Evolutionary conservation across 2,888 invertebrate species (phyloP), one percentile per base, ranked within the genome.

Genomic region (Melanotus villosus): DNA sequence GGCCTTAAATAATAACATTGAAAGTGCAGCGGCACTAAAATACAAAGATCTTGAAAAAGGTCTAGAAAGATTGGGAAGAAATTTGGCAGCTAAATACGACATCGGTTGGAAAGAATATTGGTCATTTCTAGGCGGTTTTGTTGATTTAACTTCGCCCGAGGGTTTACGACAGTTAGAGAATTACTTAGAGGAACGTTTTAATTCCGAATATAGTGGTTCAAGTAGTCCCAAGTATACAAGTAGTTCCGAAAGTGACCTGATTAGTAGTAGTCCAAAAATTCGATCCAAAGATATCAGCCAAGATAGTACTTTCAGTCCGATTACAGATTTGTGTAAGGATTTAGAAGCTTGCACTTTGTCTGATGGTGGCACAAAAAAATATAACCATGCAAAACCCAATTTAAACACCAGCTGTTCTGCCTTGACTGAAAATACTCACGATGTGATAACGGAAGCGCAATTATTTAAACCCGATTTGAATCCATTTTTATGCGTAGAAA

Each of bases 41-140:
- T 77, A 80, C 41, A 80, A 89, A 56, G 97, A 97, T 81, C 88
- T 91, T 26, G 91, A 93, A 66, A 97, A 97, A 81, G 97, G 97
- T 0, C 86, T 97, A n/a, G 97, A 98, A 84, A 85, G 91, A 76
- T 89, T 95, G 41, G 97, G 95, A 71, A 91, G 92, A 78, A 86
- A 88, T 73, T 82, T 93, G 73, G 94, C 95, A 0, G 89, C 89
- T 72, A 88, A 93, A 82, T 89, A 90, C 82, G 88, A 91, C 60
- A 88, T 95, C 0, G 89, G 90, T 7, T 98, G 97, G 97, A 92
- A 90, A 70, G 98, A 98, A 80, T 95, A 95, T 84, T 98, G 98
- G 98, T 91, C 92, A 4, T 98, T 98, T 82, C 85, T 98, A 10
- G 92, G 93, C 75, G 89, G 89, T 1, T 96, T 94, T 83, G 88